Percentiles rank a stretch among this genome's conserved stretches.
These are phyloP conservation scores for Bugulina stolonifera DNA, from an alignment of 2,888 invertebrate genomes.

Conservation along the genomic window DNA sequence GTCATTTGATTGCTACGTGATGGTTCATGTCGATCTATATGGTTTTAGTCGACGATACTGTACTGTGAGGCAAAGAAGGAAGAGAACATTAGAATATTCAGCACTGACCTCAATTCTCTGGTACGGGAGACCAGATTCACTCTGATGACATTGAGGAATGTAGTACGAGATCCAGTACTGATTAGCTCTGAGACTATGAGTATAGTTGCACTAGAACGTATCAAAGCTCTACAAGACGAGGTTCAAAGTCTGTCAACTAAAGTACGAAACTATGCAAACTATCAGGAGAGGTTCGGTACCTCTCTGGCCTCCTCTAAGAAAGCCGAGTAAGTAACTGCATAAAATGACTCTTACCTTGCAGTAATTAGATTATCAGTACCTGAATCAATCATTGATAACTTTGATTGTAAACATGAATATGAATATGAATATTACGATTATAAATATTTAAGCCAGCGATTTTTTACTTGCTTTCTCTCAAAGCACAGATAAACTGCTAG, in stretches of 20 bases:
- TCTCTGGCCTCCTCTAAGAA: slow-evolving; percentile 43
- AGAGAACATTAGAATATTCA: slow-evolving; percentile 52
- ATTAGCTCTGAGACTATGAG: slow-evolving; percentile 46
- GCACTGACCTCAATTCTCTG: slow-evolving; percentile 44
- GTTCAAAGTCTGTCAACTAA: slow-evolving; percentile 40
- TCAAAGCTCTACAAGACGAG: slow-evolving; percentile 40
- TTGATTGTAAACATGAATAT: too few relatives aligned
- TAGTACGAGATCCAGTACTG: slow-evolving; percentile 47
- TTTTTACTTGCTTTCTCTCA: too few relatives aligned
- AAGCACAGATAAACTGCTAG: too few relatives aligned
- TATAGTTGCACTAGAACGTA: slow-evolving; percentile 42
- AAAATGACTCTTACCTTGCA: too few relatives aligned
- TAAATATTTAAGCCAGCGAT: too few relatives aligned
- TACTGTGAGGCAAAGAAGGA: slow-evolving; percentile 53
- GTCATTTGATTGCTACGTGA: too few relatives aligned
- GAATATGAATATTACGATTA: too few relatives aligned
- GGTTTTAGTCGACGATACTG: slow-evolving; percentile 46
- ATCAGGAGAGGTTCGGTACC: slow-evolving; percentile 52
- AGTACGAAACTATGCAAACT: slow-evolving; percentile 50
- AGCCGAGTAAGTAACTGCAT: slow-evolving; percentile 32
- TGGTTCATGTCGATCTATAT: too few relatives aligned
- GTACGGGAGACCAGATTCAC: slow-evolving; percentile 43
- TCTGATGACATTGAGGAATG: slow-evolving; percentile 45
- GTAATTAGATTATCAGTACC: too few relatives aligned
- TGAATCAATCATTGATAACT: too few relatives aligned